Conservation (phyloP, 2,797 vertebrate genomes). For the Channallabes apus region DNA sequence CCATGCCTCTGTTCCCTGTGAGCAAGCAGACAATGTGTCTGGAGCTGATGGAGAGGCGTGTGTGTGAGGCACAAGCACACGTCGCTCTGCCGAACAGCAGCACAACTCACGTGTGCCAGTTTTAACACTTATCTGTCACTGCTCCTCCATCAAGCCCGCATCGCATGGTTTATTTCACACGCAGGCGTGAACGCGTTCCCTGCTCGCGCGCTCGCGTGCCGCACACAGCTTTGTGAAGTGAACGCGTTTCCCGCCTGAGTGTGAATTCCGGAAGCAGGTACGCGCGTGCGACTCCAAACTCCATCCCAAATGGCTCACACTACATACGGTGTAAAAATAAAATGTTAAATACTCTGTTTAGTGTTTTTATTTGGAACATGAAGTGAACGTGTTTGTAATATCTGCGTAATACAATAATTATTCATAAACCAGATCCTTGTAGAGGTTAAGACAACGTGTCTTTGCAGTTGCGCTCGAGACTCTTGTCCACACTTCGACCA, state of each 20-base stretch:
- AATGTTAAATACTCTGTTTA: background rate
- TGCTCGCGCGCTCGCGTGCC: background rate
- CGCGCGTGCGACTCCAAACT: slow-evolving; percentile 27
- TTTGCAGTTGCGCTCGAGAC: background rate
- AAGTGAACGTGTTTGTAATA: no score
- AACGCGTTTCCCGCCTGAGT: background rate
- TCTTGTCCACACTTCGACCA: slow-evolving; percentile 40
- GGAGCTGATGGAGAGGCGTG: slow-evolving; percentile 21
- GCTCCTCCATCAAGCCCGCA: background rate
- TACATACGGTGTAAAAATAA: no score
- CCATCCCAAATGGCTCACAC: background rate
- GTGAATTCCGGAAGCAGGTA: slow-evolving; percentile 29
- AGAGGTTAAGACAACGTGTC: background rate
- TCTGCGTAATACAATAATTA: background rate
- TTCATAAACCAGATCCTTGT: background rate
- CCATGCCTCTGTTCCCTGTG: slow-evolving; percentile 29
- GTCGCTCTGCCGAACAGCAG: no score
- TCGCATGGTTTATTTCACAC: background rate
- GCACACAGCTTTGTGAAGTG: background rate
- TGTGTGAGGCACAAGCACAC: slow-evolving; percentile 19
- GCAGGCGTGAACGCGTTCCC: background rate
- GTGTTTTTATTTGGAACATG: background rate
- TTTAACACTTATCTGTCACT: background rate
- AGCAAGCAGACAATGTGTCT: slow-evolving; percentile 38
- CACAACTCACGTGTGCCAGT: background rate